Percentiles rank a stretch among this genome's conserved stretches.
phyloP scores from a whole-genome alignment of 2,888 invertebrate species.

The Oligia strigilis region DNA sequence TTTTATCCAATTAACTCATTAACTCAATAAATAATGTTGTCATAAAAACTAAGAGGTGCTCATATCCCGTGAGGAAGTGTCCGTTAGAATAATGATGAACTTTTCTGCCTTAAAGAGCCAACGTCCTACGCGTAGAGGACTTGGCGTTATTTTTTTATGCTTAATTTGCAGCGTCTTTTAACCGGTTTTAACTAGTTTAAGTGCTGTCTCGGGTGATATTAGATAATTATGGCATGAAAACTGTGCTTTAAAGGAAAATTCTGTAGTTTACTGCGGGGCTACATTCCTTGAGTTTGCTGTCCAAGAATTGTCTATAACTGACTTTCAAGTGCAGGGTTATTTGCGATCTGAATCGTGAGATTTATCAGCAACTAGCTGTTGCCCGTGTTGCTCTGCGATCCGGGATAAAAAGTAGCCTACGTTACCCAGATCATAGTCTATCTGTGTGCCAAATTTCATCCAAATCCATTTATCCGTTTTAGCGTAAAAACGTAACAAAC shows the following conservation, averaged over 20 bases:
- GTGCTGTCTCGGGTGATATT: conserved; percentile 38
- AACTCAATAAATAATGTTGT: conserved; percentile 56
- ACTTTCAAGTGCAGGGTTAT: neutral
- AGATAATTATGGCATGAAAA: conserved; percentile 44
- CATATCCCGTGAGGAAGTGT: conserved; percentile 50
- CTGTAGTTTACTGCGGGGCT: conserved; percentile 8
- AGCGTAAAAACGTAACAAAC: neutral
- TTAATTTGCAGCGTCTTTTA: conserved; percentile 57
- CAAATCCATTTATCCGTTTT: neutral
- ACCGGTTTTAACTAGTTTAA: conserved; percentile 53
- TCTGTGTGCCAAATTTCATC: neutral
- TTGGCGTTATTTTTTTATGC: conserved; percentile 60
- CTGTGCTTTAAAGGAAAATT: conserved; percentile 43
- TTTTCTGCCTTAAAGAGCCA: conserved; percentile 44
- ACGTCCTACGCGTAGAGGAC: conserved; percentile 38
- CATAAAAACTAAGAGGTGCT: conserved; percentile 56
- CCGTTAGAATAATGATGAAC: conserved; percentile 63
- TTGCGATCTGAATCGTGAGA: neutral
- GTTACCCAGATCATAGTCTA: neutral
- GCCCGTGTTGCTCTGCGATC: neutral
- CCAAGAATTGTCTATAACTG: conserved; percentile 1
- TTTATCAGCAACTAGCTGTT: neutral
- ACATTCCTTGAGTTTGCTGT: neutral
- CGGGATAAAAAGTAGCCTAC: neutral
- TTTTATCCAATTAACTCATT: conserved; percentile 58